Conservation (phyloP, 2,888 invertebrate species). For the Stratiomys singularior region DNA sequence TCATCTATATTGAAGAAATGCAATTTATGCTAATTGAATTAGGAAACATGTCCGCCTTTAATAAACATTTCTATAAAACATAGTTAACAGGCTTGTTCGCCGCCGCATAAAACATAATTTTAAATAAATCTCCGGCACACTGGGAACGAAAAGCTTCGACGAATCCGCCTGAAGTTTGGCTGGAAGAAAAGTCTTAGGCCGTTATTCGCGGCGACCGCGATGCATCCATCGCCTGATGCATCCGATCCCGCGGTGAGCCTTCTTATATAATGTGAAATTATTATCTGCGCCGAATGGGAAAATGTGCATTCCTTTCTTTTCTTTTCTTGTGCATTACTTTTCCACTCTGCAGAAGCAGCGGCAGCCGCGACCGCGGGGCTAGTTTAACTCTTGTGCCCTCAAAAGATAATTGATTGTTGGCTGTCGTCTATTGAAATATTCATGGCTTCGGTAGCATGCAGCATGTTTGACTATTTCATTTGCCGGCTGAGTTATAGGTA, state of each 20-base stretch:
- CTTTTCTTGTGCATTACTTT: neutral
- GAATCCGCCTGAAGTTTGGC: too few species aligned
- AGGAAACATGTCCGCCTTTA: conserved; percentile 44
- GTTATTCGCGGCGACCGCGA: too few species aligned
- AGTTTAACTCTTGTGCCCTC: conserved; percentile 18
- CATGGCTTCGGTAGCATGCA: conserved; percentile 29
- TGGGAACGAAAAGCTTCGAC: neutral
- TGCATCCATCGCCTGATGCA: neutral
- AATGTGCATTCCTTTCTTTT: conserved; percentile 5
- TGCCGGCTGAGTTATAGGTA: neutral
- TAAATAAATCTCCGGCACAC: neutral
- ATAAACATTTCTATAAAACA: conserved; percentile 35
- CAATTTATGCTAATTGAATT: conserved; percentile 45
- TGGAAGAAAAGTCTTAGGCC: too few species aligned
- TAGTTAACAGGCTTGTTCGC: conserved; percentile 10
- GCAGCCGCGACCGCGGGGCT: too few species aligned
- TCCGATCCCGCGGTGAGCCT: neutral
- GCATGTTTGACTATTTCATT: neutral
- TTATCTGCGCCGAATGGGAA: neutral
- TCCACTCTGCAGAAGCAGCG: neutral
- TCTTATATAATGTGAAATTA: conserved; percentile 25
- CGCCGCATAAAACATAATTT: neutral
- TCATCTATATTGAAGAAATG: conserved; percentile 17
- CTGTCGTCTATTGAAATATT: conserved; percentile 36
- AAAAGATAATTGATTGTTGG: conserved; percentile 39